Conservation (phyloP, 2,113 vertebrate genomes). For the Pithys albifrons region DNA sequence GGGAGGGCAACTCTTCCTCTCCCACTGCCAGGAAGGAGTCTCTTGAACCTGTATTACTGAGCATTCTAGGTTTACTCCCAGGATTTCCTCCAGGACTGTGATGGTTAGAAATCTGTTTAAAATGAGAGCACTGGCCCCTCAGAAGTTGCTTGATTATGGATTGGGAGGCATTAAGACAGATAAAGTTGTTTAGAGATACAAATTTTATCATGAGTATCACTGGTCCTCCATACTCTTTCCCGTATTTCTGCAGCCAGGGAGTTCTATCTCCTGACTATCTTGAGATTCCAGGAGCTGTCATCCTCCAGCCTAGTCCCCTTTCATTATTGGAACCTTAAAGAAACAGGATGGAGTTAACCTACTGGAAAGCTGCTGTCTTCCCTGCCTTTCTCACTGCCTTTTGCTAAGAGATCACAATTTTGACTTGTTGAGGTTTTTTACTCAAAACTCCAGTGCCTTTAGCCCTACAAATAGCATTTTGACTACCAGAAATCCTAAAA, state of each 20-base stretch:
- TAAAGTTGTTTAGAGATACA: rapidly evolving
- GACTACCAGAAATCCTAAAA: background rate
- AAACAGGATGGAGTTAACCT: background rate
- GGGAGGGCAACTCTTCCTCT: background rate
- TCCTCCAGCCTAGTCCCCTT: background rate
- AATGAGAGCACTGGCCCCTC: background rate
- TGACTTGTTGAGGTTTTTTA: background rate
- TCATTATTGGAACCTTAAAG: background rate
- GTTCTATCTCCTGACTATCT: background rate
- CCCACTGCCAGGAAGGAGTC: background rate
- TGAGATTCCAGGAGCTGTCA: background rate
- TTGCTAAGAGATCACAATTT: background rate
- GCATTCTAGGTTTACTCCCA: background rate
- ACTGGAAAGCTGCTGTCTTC: background rate
- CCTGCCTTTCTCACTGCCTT: background rate
- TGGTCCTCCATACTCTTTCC: background rate
- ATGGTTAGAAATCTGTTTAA: background rate
- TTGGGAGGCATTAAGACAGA: background rate
- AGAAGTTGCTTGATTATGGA: background rate
- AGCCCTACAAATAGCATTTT: background rate
- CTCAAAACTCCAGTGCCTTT: background rate
- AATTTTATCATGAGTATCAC: background rate
- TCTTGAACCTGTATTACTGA: background rate
- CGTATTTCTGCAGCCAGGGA: background rate
- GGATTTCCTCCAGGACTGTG: background rate